These are phyloP conservation scores for Agriotes lineatus DNA, from an alignment of 2,888 invertebrate species.

Conservation along the genomic window DNA sequence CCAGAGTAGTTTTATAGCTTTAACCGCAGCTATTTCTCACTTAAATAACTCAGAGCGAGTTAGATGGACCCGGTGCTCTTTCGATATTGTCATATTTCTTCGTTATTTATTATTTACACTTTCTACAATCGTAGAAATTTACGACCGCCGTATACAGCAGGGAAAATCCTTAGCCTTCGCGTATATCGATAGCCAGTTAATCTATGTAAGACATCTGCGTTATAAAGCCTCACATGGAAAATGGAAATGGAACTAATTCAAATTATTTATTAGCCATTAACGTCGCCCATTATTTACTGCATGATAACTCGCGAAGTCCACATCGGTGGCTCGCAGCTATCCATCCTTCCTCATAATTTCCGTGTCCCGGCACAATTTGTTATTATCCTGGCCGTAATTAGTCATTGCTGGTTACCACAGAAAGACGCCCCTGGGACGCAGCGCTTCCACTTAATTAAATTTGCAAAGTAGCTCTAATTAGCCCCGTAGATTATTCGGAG, in stretches of 20 bases:
- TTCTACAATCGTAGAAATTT: slow-evolving; percentile 22
- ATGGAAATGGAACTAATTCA: slow-evolving; percentile 54
- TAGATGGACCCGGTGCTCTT: too few relatives aligned
- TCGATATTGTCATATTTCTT: slow-evolving; percentile 6
- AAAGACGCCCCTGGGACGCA: background rate
- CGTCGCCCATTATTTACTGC: slow-evolving; percentile 46
- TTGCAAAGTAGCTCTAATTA: too few relatives aligned
- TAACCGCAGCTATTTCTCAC: too few relatives aligned
- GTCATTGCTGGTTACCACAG: slow-evolving; percentile 1
- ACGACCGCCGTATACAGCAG: background rate
- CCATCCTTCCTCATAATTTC: slow-evolving; percentile 29
- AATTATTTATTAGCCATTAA: slow-evolving; percentile 54
- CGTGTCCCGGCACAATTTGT: slow-evolving; percentile 35
- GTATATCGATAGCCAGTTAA: slow-evolving; percentile 42
- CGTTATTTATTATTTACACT: slow-evolving; percentile 20
- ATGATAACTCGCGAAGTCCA: slow-evolving; percentile 48
- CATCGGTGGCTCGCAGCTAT: slow-evolving; percentile 39
- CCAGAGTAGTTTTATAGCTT: too few relatives aligned
- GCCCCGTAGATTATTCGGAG: too few relatives aligned
- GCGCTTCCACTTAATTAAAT: background rate
- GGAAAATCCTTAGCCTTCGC: slow-evolving; percentile 39
- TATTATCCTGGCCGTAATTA: slow-evolving; percentile 8
- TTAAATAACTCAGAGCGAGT: too few relatives aligned
- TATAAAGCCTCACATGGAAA: slow-evolving; percentile 51
- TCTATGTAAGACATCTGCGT: slow-evolving; percentile 52